These are phyloP conservation scores for Alcedo quadribrachys DNA, from an alignment of 2,797 vertebrate species.

Conservation along the genomic window DNA sequence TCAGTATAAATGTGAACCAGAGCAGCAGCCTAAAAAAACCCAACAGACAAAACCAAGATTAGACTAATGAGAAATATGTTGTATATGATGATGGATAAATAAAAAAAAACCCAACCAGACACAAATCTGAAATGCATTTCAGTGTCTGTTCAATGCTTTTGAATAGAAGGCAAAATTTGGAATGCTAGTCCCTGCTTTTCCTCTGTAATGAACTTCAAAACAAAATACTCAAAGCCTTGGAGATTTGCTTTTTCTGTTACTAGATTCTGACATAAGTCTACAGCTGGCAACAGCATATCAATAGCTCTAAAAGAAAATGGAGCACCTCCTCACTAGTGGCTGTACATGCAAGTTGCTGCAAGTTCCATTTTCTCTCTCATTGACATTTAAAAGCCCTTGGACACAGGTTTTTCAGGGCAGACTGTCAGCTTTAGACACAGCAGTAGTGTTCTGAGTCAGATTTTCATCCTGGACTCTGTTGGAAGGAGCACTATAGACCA, in stretches of 20 bases:
- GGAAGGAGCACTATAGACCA: background rate
- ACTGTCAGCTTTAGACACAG: background rate
- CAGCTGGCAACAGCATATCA: background rate
- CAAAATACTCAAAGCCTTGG: background rate
- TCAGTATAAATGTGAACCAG: slow-evolving; percentile 80
- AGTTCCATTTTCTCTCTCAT: background rate
- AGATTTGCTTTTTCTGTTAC: background rate
- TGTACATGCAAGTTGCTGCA: background rate
- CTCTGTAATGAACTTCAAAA: background rate
- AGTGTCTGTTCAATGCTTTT: background rate
- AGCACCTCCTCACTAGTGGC: background rate
- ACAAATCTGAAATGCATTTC: background rate
- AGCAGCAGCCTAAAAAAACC: slow-evolving; percentile 71
- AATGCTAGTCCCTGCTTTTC: background rate
- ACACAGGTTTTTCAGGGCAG: background rate
- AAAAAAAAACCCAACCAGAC: background rate
- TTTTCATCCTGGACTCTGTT: background rate
- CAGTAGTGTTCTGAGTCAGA: background rate
- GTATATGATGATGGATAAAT: background rate
- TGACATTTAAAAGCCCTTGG: background rate
- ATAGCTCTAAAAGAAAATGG: background rate
- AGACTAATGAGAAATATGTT: background rate
- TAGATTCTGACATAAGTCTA: background rate
- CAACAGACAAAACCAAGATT: background rate
- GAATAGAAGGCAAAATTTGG: background rate